Evolutionary conservation across 1,140 invertebrate species (phyloP).

Genomic region (Trypoxylus dichotomus): DNA sequence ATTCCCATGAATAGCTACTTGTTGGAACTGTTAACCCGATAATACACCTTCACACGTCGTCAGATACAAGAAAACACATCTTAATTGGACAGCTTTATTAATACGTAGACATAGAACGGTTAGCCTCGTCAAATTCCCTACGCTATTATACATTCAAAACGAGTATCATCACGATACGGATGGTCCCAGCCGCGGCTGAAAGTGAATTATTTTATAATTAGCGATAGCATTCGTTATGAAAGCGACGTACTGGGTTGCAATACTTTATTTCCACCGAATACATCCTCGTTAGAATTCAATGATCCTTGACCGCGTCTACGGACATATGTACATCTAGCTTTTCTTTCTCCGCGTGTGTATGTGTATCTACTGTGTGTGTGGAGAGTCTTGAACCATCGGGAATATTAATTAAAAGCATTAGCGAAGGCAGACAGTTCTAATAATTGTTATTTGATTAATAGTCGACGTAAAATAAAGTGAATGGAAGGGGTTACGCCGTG

Average conservation of each 20-base stretch:
- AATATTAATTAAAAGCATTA: conserved; percentile 11
- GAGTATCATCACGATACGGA: background rate
- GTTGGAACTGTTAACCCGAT: no score
- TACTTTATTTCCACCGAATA: background rate
- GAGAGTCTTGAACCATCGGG: background rate
- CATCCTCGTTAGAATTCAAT: background rate
- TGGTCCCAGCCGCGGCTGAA: background rate
- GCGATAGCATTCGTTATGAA: no score
- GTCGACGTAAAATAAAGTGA: background rate
- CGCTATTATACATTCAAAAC: background rate
- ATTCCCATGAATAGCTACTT: no score
- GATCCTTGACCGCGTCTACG: background rate
- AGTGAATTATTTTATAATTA: conserved; percentile 14
- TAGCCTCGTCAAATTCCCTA: no score
- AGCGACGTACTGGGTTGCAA: background rate
- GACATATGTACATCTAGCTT: background rate
- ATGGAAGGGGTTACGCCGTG: background rate
- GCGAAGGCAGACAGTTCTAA: background rate
- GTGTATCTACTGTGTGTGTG: background rate
- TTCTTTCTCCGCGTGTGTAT: background rate
- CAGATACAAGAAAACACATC: no score
- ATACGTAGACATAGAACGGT: no score
- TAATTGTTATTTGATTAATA: conserved; percentile 3
- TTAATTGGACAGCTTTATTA: no score
- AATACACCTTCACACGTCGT: no score